phyloP scores from a whole-genome alignment of 2,888 invertebrate genomes.

The Stenolophus ochropezus region DNA sequence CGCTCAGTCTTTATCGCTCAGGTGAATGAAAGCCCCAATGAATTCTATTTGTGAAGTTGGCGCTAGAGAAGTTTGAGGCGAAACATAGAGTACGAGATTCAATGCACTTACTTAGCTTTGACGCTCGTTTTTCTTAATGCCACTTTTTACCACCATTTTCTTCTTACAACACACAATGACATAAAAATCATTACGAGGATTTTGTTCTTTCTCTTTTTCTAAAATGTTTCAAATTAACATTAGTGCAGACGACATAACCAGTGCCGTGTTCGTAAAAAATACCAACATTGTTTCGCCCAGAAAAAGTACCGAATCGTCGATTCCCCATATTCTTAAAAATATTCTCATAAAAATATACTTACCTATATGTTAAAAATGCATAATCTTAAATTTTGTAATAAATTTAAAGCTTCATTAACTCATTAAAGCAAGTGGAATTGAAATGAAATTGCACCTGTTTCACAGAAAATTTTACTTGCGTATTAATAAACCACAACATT shows the following conservation, averaged over 20 bases:
- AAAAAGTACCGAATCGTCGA: too few relatives aligned
- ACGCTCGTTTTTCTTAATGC: not conserved
- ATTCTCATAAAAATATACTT: too few relatives aligned
- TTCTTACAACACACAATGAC: not conserved
- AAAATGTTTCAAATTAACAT: not conserved
- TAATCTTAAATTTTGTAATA: too few relatives aligned
- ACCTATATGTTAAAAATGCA: too few relatives aligned
- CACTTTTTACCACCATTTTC: not conserved
- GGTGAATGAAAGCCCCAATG: slow-evolving; percentile 8
- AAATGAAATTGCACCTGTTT: too few relatives aligned
- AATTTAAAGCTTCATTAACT: too few relatives aligned
- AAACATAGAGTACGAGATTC: slow-evolving; percentile 11
- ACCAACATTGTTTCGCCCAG: too few relatives aligned
- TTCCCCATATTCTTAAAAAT: too few relatives aligned
- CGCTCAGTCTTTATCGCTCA: not conserved
- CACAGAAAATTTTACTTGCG: too few relatives aligned
- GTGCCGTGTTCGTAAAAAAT: too few relatives aligned
- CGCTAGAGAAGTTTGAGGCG: slow-evolving; percentile 11
- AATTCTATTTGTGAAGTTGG: not conserved
- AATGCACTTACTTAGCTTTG: slow-evolving; percentile 20
- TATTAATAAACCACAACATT: too few relatives aligned
- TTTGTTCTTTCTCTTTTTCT: not conserved
- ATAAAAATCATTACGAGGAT: not conserved
- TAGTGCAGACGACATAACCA: not conserved
- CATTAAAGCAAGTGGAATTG: too few relatives aligned